Percentiles rank a stretch among this genome's conserved stretches.
These are phyloP conservation scores for Andrena praecox DNA, from an alignment of 2,888 invertebrate species.

Conservation along the genomic window DNA sequence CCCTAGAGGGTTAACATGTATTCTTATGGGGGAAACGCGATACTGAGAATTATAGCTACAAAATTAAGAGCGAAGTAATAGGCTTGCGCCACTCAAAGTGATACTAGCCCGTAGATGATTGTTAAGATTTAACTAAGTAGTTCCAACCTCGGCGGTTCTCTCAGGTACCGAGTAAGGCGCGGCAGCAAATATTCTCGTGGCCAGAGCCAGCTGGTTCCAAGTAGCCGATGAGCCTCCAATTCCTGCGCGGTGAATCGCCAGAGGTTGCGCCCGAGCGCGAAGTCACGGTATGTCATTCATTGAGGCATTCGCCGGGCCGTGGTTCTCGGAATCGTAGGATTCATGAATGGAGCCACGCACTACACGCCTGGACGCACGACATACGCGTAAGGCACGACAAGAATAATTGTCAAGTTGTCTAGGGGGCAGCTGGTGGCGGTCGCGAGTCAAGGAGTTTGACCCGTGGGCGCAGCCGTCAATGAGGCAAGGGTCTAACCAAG, in stretches of 20 bases:
- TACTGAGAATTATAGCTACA: too few relatives aligned
- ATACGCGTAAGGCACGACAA: constrained; percentile 46
- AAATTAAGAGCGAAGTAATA: too few relatives aligned
- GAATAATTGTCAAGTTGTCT: constrained; percentile 71
- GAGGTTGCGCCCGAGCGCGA: not conserved
- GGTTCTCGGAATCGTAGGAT: constrained; percentile 58
- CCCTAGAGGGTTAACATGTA: too few relatives aligned
- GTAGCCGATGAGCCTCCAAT: constrained; percentile 1
- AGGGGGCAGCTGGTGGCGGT: constrained; percentile 82
- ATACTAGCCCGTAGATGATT: too few relatives aligned
- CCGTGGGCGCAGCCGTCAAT: constrained; percentile 78
- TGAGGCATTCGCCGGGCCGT: constrained; percentile 2
- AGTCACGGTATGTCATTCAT: constrained; percentile 36
- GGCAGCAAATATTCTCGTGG: not conserved
- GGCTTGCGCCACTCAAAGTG: too few relatives aligned
- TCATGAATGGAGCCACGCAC: constrained; percentile 63
- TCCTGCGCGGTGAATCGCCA: not conserved
- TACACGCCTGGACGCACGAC: constrained; percentile 28
- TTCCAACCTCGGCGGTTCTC: too few relatives aligned
- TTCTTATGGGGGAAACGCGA: too few relatives aligned
- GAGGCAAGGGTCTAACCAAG: constrained; percentile 78
- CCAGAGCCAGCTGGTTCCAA: not conserved
- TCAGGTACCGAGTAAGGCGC: too few relatives aligned
- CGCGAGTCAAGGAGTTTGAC: constrained; percentile 83
- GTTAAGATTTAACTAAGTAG: too few relatives aligned